Base-by-base conservation (phyloP, 2,888 invertebrate genomes). In the Athalia circularis region DNA sequence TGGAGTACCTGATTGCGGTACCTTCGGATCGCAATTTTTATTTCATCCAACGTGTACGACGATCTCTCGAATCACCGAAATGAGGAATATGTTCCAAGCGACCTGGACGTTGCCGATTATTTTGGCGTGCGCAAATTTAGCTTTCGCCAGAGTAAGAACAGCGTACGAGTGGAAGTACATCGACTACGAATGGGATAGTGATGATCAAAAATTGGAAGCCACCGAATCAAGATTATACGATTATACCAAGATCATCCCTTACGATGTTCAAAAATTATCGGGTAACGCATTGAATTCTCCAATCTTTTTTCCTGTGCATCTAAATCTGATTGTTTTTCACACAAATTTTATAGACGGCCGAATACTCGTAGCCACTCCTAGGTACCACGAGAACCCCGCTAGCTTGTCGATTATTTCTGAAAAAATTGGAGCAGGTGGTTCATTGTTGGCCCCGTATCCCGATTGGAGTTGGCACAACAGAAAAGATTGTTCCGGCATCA, bases 151-250 rank as follows among this genome's bases (percentile, higher is more conserved):
- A 68, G 3, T 86, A 6, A 0, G 80, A 0, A 57, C 79, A 0
- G 89, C 94, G 61, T 94, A 95, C 87, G 92, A 94, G 80, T 96
- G 96, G 96, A 94, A 93, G 81, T 92, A 92, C 70, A 87, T 96
- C 1, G 96, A 96, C 87, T 96, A 94, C 86, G 92, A 92, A 65
- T 96, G 94, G 89, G 92, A 93, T 0, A 92, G 92, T 0, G 88
- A 91, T 6, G 88, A 89, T 6, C 92, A 92, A 47, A 91, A 94
- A 50, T 87, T 91, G 9, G 86, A 88, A 29, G 95, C 95, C 1
- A 90, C 87, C 5, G 91, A 90, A 29, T 92, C 93, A 8, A 67
- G 80, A 54, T 29, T 29, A 29, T 88, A 86, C 68, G 54, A 85
- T 65, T 79, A 78, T 5, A 84, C 67, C 0, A 77, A 77, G 4